Base-by-base conservation (phyloP, 2,888 invertebrate genomes). In the Gandaritis pyraliata region DNA sequence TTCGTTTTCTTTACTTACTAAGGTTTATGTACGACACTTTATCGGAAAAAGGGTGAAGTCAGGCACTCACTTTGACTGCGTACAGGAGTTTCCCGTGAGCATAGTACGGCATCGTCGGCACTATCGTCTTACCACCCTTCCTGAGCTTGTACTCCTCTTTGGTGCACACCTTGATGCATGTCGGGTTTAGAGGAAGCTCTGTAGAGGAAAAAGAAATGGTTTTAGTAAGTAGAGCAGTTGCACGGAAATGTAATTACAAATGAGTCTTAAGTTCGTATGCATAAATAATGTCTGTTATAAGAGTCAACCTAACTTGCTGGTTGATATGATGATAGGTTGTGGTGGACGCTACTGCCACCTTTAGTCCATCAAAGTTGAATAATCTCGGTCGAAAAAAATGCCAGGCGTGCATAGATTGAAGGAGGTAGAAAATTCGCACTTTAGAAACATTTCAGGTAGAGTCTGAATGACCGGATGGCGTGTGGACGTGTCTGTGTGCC, bases 61-160 rank as follows among this genome's bases (percentile, higher is more conserved):
- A 15, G 12, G 7, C 13, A 81, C 88, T 80, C 72, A 92, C 91
- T 83, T 92, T 92, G 62, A 90, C 75, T 45, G 75, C 83, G 67
- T 89, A 92, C 83, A 90, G 78, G 16, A 89, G 68, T 71, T 83
- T 90, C 53, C 92, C 92, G 65, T 92, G 92, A 0, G 76, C 82
- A 66, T 80, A 80, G 65, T 90, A 81, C 1, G 84, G 84, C 33
- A 75, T 75, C 4, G 81, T 76, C 2, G 78, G 62, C 15, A 70
- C 60, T n/a, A 73, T 46, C 43, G 74, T 75, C 58, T 75, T 79
- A 18, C 80, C 82, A 50, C 75, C 69, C 68, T 83, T 86, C 58
- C 72, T 79, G 45, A 85, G 65, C 30, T 81, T 81, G 61, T 77
- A 88, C 52, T 91, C 90, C 65, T 90, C 88, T 72, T 80, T 87